Base-by-base conservation (phyloP, 2,797 vertebrate species). In the Ficedula albicollis region DNA sequence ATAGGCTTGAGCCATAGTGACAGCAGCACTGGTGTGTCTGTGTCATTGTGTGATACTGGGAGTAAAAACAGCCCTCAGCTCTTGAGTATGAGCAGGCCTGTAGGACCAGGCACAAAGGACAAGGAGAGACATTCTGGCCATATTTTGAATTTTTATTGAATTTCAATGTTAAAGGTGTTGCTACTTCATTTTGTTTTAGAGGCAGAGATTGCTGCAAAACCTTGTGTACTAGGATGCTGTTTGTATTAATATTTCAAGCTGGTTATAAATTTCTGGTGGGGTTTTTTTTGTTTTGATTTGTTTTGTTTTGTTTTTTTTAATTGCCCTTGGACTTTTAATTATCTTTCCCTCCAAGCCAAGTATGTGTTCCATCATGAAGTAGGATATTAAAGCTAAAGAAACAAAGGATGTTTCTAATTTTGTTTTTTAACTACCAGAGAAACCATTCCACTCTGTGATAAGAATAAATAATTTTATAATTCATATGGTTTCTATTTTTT, bases 241-340 rank as follows among this genome's bases (percentile, higher is more conserved):
- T 81, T 84, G 10, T 55, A 39, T 94, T 89, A 81, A 68, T 91
- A 90, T 96, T 96, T 95, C 83, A 70, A 91, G 75, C 48, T 93
- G 62, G 32, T 79, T 60, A 86, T 94, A 82, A 89, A 88, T 81
- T 75, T 87, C 16, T 56, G 41, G 19, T 83, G 34, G 34, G 2
- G 1, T 36, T 36, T 36, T 36, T 36, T 36, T 36, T 36, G 36
- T 36, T 36, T 36, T 9, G 10, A 10, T 21, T 54, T 80, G 78
- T 59, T 26, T 70, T 58, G 14, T 3, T 7, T 66, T 64, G 9
- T 2, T 10, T 22, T 49, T 75, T 75, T 84, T 58, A 12, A 68
- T 80, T 73, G 62, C 55, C 41, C 49, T 84, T 90, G 52, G 77
- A 72, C 49, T 93, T 95, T 63, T 84, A 93, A 94, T 96, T 95